Evolutionary conservation across 2,797 vertebrate genomes (phyloP).

Genomic region (Erpetoichthys calabaricus): DNA sequence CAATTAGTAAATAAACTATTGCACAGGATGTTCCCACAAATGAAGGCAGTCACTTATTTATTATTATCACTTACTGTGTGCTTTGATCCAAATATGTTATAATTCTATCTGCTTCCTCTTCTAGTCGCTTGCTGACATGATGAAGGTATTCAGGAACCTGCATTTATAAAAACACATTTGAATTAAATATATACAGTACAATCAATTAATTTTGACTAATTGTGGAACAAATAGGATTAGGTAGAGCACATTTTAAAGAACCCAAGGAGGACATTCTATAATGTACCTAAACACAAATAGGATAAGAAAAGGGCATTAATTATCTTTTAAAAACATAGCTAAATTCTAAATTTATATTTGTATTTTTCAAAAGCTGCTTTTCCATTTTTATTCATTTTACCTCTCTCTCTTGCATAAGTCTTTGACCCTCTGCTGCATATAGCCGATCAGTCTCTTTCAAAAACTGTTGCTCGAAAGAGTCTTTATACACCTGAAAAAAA

Average conservation of each 20-base stretch:
- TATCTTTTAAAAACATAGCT: too few relatives aligned
- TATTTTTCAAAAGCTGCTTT: too few relatives aligned
- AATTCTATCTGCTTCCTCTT: conserved; percentile 58
- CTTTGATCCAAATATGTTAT: conserved; percentile 61
- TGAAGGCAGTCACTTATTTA: too few relatives aligned
- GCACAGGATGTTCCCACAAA: too few relatives aligned
- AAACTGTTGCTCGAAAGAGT: conserved; percentile 58
- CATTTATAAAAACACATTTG: conserved; percentile 8
- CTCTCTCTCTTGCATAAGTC: conserved; percentile 64
- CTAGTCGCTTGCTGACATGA: conserved; percentile 56
- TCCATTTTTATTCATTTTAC: conserved; percentile 22
- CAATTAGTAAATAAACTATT: too few relatives aligned
- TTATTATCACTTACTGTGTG: conserved; percentile 48
- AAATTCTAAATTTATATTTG: too few relatives aligned
- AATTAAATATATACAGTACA: neutral
- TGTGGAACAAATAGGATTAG: too few relatives aligned
- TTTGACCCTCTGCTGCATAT: conserved; percentile 61
- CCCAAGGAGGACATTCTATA: too few relatives aligned
- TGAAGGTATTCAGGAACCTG: conserved; percentile 63
- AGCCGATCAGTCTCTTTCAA: conserved; percentile 61
- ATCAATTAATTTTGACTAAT: too few relatives aligned
- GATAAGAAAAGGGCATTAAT: too few relatives aligned
- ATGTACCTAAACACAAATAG: too few relatives aligned
- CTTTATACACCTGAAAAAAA: conserved; percentile 53
- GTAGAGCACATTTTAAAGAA: too few relatives aligned